Percentiles rank a stretch among this genome's conserved stretches.
Conservation (phyloP, 1,140 invertebrate genomes). For the Manduca sexta region DNA sequence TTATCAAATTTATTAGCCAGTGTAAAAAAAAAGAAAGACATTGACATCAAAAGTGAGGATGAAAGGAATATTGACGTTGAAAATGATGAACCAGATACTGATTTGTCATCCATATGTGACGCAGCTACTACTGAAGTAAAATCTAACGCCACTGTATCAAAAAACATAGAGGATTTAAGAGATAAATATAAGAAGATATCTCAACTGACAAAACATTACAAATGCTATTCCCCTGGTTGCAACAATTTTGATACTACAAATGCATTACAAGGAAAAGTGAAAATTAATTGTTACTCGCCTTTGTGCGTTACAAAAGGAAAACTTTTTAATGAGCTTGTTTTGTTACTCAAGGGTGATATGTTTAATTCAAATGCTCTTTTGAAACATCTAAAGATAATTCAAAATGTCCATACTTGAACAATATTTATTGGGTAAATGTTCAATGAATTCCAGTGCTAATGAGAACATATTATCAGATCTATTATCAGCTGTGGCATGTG, state of each 20-base stretch:
- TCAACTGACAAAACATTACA: conserved; percentile 77
- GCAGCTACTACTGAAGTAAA: conserved; percentile 48
- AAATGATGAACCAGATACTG: conserved; percentile 66
- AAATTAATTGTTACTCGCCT: conserved; percentile 83
- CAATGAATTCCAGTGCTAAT: conserved; percentile 49
- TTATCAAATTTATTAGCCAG: conserved; percentile 53
- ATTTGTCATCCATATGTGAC: conserved; percentile 34
- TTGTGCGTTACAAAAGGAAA: conserved; percentile 81
- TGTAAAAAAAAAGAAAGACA: conserved; percentile 72
- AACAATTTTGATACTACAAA: conserved; percentile 73
- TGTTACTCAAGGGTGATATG: conserved; percentile 77
- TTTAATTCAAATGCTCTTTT: conserved; percentile 39
- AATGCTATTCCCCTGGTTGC: conserved; percentile 82
- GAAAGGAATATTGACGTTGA: conserved; percentile 78
- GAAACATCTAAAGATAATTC: conserved; percentile 53
- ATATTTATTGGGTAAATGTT: conserved; percentile 61
- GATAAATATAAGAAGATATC: conserved; percentile 78
- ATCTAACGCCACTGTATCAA: conserved; percentile 64
- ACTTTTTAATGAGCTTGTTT: conserved; percentile 79
- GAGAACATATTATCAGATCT: conserved; percentile 76
- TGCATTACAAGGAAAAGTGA: conserved; percentile 49
- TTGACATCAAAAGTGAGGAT: conserved; percentile 71
- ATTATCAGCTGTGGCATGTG: conserved; percentile 73
- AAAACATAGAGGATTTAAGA: conserved; percentile 78
- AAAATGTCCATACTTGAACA: conserved; percentile 69